Evolutionary conservation across 2,797 vertebrate species (phyloP), one percentile per base, ranked within the genome.

Genomic region (Rhinatrema bivittatum): DNA sequence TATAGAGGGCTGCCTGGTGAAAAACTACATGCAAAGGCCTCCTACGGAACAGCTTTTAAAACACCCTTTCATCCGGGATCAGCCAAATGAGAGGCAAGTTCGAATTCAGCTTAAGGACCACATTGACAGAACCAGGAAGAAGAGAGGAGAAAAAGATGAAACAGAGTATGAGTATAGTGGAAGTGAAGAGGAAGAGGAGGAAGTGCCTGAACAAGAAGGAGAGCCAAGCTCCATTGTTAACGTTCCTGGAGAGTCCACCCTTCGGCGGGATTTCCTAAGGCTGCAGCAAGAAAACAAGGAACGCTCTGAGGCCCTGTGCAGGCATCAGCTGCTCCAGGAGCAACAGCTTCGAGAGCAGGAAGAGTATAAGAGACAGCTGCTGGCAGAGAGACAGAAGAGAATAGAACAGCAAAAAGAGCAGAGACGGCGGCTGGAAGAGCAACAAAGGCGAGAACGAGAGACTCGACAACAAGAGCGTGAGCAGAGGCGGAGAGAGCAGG

Each of bases 51-150:
- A 97, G 50, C 89, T 99, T 36, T 74, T 99, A 41, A 97, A 97
- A 41, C 95, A 99, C 53, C 94, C 95, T 12, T 99, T 93, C 70
- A 99, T 99, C 79, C 81, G 95, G 45, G 95, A 99, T 74, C 95
- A 99, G 77, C 95, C 94, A 62, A 99, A 98, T 11, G 94, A 99
- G 79, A 82, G 94, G 62, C 94, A 98, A 85, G 95, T 98, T 68
- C 87, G 95, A 74, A 99, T 99, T 76, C 96, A 99, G 76, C 91
- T 99, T 41, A 99, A 98, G 60, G 96, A 99, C 70, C 96, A 98
- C 68, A 97, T 99, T 69, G 96, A 99, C 81, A 87, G 96, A 46
- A 98, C 95, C 51, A 91, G 92, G 60, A 98, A 99, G 85, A 99
- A 98, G 86, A 87, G 94, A 57, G 95, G 96, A 8, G 96, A 98